These are phyloP conservation scores for Achatina immaculata DNA, from an alignment of 1,140 invertebrate species.

Conservation along the genomic window DNA sequence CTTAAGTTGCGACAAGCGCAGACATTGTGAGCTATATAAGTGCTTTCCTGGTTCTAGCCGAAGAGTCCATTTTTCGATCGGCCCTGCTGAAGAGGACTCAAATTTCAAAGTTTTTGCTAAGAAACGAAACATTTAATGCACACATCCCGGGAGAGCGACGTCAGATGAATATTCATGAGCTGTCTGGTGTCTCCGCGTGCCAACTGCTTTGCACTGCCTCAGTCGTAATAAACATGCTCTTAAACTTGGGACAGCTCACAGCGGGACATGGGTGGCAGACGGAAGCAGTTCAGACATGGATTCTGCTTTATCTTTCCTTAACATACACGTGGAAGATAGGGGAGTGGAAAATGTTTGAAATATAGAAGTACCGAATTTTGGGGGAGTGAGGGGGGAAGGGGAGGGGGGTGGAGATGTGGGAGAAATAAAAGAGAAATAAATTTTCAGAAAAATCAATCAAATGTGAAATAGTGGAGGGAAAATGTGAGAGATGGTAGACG, in stretches of 20 bases:
- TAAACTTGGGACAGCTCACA: background rate
- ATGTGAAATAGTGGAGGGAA: too few relatives aligned
- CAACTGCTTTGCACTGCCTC: slow-evolving; percentile 2
- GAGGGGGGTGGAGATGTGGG: too few relatives aligned
- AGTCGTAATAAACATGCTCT: slow-evolving; percentile 1
- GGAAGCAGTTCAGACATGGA: background rate
- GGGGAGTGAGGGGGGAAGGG: too few relatives aligned
- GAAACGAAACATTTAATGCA: slow-evolving; percentile 6
- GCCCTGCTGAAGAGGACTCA: background rate
- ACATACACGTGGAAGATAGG: too few relatives aligned
- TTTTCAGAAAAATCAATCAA: too few relatives aligned
- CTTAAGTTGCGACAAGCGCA: background rate
- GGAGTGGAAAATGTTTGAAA: too few relatives aligned
- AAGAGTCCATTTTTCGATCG: background rate
- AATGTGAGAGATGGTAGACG: too few relatives aligned
- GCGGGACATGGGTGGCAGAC: background rate
- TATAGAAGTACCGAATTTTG: too few relatives aligned
- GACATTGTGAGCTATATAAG: background rate
- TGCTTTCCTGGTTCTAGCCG: background rate
- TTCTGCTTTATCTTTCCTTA: background rate
- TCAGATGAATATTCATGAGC: slow-evolving; percentile 6
- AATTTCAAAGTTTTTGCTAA: background rate
- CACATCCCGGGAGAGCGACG: background rate
- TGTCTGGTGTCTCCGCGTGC: background rate
- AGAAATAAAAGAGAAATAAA: too few relatives aligned